Base-by-base conservation (phyloP, 2,797 vertebrate genomes). In the Discoglossus pictus region DNA sequence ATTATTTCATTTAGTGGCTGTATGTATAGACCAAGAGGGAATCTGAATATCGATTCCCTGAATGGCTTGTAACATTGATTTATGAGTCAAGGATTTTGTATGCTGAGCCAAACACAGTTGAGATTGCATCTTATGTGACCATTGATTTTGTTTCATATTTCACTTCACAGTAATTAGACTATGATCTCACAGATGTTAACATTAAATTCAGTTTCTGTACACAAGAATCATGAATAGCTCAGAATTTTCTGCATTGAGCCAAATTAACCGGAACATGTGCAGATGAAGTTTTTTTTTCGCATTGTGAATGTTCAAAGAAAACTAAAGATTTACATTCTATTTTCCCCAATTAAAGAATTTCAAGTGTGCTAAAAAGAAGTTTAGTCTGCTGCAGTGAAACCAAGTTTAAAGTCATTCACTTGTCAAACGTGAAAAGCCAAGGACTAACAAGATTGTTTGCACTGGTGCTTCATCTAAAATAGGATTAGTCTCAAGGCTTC, bases 11-110 rank as follows among this genome's bases (percentile, higher is more conserved):
- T 91, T 90, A 87, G 86, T 82, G 86, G 86, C 91, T 83, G 74
- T 90, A 89, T 83, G 83, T 88, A 86, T 83, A 85, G 85, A 91
- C 85, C 90, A 87, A 89, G 84, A 85, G 89, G 89, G 90, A 93
- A 88, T 91, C 84, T 90, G 86, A 89, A 88, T 91, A 94, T 94
- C 80, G 90, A 94, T 94, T 91, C 82, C 88, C 84, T 86, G 90
- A 92, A 91, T 91, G 87, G 84, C 88, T 92, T 87, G 84, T 93
- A 93, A 92, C 89, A 90, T 77, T 93, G 92, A 94, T 93, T 84
- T 90, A 92, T 91, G 88, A 86, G 72, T 76, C 82, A 82, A 83
- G 81, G 79, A 79, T 85, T 84, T 75, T 82, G 81, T 87, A 83
- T 78, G 87, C 80, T 73, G 80, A 88, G 84, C 82, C 84, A 80